phyloP scores from a whole-genome alignment of 2,797 vertebrate genomes.

The Typhlichthys eigenmanni region DNA sequence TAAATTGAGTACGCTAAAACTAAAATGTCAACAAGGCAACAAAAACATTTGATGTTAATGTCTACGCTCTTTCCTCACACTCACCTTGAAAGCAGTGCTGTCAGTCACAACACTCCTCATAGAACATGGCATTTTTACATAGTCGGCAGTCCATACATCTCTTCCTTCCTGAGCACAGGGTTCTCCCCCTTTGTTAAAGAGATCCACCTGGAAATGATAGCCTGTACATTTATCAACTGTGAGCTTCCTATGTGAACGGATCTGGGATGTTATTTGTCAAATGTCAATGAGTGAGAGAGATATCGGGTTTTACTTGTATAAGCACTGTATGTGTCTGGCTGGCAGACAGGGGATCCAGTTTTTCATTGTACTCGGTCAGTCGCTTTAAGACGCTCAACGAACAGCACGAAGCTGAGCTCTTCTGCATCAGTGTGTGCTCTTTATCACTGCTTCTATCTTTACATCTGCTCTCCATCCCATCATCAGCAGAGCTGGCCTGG shows the following conservation, averaged over 20 bases:
- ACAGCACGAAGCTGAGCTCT: not conserved
- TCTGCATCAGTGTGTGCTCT: fast-evolving
- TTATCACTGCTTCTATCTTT: fast-evolving
- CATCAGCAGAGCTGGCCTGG: not conserved
- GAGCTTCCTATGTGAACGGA: not conserved
- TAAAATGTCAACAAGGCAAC: too few relatives aligned
- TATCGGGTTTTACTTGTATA: conserved; percentile 59
- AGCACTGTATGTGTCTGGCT: conserved; percentile 40
- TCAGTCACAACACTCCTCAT: not conserved
- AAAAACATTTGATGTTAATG: too few relatives aligned
- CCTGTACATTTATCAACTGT: not conserved
- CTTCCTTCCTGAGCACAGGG: not conserved
- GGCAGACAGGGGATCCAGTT: not conserved
- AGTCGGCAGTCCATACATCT: conserved; percentile 31
- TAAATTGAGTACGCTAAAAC: too few relatives aligned
- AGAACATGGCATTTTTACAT: conserved; percentile 70
- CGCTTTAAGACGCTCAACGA: conserved; percentile 26
- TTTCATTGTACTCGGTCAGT: not conserved
- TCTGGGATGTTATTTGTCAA: not conserved
- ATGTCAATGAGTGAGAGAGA: not conserved
- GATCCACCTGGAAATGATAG: conserved; percentile 30
- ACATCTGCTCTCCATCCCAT: fast-evolving
- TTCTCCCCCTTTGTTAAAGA: fast-evolving
- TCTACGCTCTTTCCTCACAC: not conserved
- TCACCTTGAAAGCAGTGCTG: fast-evolving